Evolutionary conservation across 2,797 vertebrate species (phyloP).

Genomic region (Aldrovandia affinis): DNA sequence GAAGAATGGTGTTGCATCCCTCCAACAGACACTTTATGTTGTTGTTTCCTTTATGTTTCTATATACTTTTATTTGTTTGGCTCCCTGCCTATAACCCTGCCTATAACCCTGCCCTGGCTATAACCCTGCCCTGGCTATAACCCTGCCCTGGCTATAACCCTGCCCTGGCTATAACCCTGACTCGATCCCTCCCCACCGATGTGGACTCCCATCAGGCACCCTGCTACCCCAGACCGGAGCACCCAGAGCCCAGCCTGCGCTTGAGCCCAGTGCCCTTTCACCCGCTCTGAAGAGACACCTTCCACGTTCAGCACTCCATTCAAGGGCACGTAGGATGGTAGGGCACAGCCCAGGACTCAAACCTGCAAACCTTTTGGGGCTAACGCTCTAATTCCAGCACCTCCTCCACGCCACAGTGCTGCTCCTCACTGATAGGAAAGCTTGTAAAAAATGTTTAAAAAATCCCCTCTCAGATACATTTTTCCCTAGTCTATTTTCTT

Average conservation of each 20-base stretch:
- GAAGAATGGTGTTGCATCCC: too few species aligned
- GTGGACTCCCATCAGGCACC: too few species aligned
- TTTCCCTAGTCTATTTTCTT: not conserved
- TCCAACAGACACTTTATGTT: too few species aligned
- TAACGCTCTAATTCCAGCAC: not conserved
- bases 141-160: too few species aligned
- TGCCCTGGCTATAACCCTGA: too few species aligned
- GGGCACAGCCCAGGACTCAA: not conserved
- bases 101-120: too few species aligned
- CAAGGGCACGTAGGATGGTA: not conserved
- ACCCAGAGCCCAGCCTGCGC: not conserved
- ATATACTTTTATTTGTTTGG: too few species aligned
- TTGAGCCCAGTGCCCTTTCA: not conserved
- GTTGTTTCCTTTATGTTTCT: too few species aligned
- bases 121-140: too few species aligned
- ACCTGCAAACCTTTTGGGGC: not conserved
- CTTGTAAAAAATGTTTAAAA: not conserved
- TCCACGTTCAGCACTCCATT: not conserved
- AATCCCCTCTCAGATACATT: not conserved
- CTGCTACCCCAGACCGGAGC: not conserved
- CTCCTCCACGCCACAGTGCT: not conserved
- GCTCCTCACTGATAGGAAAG: not conserved
- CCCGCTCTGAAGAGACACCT: not conserved
- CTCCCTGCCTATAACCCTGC: too few species aligned
- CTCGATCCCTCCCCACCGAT: too few species aligned